phyloP scores from a whole-genome alignment of 2,888 invertebrate genomes.

The Melangyna quadrimaculata region DNA sequence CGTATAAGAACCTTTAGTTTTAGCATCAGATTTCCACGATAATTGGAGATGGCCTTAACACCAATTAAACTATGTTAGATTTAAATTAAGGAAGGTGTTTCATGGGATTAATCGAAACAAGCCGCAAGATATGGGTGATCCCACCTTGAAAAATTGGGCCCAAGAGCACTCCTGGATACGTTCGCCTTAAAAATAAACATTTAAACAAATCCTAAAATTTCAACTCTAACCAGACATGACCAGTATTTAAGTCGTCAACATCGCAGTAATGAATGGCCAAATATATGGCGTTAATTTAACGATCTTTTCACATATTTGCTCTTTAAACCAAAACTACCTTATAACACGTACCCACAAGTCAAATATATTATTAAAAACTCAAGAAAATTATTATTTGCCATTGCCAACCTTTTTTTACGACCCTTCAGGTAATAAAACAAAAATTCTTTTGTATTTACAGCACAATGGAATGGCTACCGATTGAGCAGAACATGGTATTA shows the following conservation, averaged over 20 bases:
- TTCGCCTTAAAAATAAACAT: neutral
- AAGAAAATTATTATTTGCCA: neutral
- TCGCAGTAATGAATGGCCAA: neutral
- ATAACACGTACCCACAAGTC: neutral
- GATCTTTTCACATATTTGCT: neutral
- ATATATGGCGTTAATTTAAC: neutral
- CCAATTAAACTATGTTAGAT: too few relatives aligned
- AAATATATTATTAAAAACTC: neutral
- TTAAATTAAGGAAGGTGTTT: too few relatives aligned
- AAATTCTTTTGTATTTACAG: neutral
- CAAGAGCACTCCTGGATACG: too few relatives aligned
- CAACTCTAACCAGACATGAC: neutral
- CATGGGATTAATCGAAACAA: too few relatives aligned
- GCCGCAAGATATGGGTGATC: too few relatives aligned
- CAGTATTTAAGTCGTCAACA: neutral
- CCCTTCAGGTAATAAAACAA: constrained; percentile 3
- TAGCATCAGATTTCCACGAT: too few relatives aligned
- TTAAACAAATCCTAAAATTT: too few relatives aligned
- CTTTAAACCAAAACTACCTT: neutral
- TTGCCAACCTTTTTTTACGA: neutral
- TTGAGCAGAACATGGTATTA: neutral
- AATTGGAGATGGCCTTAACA: too few relatives aligned
- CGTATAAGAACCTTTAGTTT: too few relatives aligned
- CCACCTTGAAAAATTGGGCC: too few relatives aligned
- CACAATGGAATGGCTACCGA: constrained; percentile 6